phyloP scores from a whole-genome alignment of 2,113 vertebrate genomes.

The Melospiza melodia region DNA sequence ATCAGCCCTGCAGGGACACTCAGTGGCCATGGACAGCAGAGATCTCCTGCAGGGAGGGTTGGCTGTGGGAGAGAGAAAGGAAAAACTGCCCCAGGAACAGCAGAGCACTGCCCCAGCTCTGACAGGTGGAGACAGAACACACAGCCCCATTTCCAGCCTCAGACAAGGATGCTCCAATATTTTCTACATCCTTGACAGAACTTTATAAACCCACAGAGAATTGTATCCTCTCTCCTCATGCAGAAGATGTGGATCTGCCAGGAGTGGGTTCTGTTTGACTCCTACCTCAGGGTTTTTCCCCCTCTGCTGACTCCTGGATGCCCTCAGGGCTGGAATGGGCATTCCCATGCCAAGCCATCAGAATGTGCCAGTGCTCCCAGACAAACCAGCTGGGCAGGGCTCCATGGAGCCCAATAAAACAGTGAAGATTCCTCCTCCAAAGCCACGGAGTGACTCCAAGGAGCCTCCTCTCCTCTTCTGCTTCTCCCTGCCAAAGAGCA shows the following conservation, averaged over 20 bases:
- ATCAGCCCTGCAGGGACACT: no score
- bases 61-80: no score
- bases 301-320: neutral
- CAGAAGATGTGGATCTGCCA: neutral
- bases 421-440: neutral
- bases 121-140: accelerated
- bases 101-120: neutral
- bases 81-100: no score
- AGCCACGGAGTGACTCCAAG: constrained; percentile 11
- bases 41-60: no score
- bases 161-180: neutral
- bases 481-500: constrained; percentile 39
- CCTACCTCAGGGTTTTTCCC: neutral
- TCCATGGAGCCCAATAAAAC: neutral
- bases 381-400: neutral
- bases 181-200: neutral
- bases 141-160: neutral
- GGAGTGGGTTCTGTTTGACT: neutral
- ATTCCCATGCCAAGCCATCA: neutral
- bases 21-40: neutral
- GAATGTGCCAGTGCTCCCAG: neutral
- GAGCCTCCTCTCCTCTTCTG: neutral
- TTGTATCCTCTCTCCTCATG: accelerated
- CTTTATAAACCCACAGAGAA: neutral
- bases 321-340: neutral